These are phyloP conservation scores for Hypselothyrea guttata DNA, from an alignment of 2,888 invertebrate species.

Conservation along the genomic window DNA sequence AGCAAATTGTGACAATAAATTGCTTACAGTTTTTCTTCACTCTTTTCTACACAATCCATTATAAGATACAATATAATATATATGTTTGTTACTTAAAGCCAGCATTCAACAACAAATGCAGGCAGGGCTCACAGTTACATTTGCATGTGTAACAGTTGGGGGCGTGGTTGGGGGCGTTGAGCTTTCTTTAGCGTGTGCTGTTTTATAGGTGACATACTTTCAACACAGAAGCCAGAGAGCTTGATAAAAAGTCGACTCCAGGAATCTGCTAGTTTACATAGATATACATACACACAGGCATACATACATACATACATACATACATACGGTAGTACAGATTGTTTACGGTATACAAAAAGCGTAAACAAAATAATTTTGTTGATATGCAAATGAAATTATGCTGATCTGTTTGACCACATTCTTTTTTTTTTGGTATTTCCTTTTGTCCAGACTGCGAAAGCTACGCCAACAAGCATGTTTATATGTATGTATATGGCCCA, in stretches of 20 bases:
- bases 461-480: no score
- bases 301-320: neutral
- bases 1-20: no score
- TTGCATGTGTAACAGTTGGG: constrained; percentile 13
- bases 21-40: no score
- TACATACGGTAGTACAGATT: constrained; percentile 27
- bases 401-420: constrained; percentile 59
- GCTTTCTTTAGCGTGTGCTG: constrained; percentile 3
- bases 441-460: constrained; percentile 32
- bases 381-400: constrained; percentile 77
- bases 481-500: no score
- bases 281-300: constrained; percentile 5
- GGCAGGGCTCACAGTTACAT: constrained; percentile 36
- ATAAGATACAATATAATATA: constrained; percentile 8
- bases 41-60: neutral
- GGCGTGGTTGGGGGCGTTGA: constrained; percentile 13
- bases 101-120: constrained; percentile 5
- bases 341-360: constrained; percentile 64
- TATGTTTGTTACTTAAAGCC: constrained; percentile 12
- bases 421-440: neutral
- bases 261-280: constrained; percentile 12
- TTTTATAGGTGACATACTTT: constrained; percentile 23
- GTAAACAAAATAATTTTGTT: constrained; percentile 71
- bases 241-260: constrained; percentile 31
- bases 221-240: constrained; percentile 23